Conservation (phyloP, 2,797 vertebrate species). For the Fistularia commersonii region DNA sequence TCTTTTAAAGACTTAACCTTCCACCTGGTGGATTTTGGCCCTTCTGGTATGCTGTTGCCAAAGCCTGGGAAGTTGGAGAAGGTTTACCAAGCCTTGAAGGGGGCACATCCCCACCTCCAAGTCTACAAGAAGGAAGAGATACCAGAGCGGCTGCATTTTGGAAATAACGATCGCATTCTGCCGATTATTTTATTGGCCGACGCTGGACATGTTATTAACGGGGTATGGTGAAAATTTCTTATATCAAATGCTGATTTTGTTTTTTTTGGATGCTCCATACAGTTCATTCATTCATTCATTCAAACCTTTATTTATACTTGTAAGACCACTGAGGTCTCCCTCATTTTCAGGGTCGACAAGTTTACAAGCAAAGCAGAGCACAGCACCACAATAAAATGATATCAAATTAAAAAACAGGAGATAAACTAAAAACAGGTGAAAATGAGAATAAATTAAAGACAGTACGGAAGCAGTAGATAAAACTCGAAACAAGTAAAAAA, state of each 20-base stretch:
- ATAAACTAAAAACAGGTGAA: too few species aligned
- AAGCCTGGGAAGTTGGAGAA: conserved; percentile 81
- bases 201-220: conserved; percentile 86
- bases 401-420: too few species aligned
- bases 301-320: too few species aligned
- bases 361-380: too few species aligned
- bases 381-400: too few species aligned
- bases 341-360: too few species aligned
- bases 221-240: conserved; percentile 70
- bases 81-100: conserved; percentile 80
- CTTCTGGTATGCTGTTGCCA: conserved; percentile 82
- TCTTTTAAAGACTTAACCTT: conserved; percentile 81
- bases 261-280: too few species aligned
- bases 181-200: conserved; percentile 83
- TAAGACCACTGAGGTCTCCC: too few species aligned
- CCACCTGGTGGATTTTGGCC: conserved; percentile 87
- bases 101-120: conserved; percentile 80
- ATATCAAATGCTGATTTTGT: neutral
- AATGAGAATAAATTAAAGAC: too few species aligned
- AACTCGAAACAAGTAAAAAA: too few species aligned
- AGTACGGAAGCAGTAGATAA: too few species aligned
- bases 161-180: conserved; percentile 77
- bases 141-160: conserved; percentile 75
- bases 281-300: too few species aligned
- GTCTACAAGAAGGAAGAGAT: conserved; percentile 88